Evolutionary conservation across 2,797 vertebrate genomes (phyloP).

Genomic region (Pteronotus mesoamericanus): DNA sequence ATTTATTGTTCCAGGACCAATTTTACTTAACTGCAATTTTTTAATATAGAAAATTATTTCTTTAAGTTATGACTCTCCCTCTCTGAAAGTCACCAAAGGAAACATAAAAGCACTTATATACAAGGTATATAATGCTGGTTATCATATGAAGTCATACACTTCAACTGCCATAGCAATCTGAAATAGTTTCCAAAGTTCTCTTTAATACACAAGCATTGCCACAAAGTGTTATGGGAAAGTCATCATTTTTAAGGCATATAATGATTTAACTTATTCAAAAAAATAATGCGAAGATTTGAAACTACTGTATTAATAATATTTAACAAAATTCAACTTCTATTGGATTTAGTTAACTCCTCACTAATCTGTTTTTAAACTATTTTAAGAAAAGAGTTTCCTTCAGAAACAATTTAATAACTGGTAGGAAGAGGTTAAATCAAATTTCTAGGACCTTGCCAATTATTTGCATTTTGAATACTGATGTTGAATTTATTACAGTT

Average conservation of each 20-base stretch:
- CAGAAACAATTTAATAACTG: conserved; percentile 19
- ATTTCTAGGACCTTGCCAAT: conserved; percentile 24
- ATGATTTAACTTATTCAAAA: not conserved
- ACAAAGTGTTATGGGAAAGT: not conserved
- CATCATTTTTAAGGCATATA: not conserved
- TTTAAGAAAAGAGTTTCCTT: not conserved
- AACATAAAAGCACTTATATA: not conserved
- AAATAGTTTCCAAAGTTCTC: conserved; percentile 3
- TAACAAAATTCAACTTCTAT: not conserved
- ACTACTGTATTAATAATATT: not conserved
- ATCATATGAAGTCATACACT: not conserved
- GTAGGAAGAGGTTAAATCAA: not conserved
- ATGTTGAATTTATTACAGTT: conserved; percentile 19
- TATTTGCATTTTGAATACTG: not conserved
- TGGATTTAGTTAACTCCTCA: conserved; percentile 12
- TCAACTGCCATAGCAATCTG: not conserved
- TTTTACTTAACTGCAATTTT: not conserved
- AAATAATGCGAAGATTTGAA: not conserved
- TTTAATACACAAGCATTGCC: not conserved
- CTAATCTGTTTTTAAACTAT: not conserved
- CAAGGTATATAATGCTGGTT: not conserved
- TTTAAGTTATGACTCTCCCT: not conserved
- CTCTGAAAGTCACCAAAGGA: not conserved
- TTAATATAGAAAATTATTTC: conserved; percentile 10
- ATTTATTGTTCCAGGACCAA: conserved; percentile 17